Evolutionary conservation across 2,797 vertebrate genomes (phyloP).

Genomic region (Potorous gilbertii): DNA sequence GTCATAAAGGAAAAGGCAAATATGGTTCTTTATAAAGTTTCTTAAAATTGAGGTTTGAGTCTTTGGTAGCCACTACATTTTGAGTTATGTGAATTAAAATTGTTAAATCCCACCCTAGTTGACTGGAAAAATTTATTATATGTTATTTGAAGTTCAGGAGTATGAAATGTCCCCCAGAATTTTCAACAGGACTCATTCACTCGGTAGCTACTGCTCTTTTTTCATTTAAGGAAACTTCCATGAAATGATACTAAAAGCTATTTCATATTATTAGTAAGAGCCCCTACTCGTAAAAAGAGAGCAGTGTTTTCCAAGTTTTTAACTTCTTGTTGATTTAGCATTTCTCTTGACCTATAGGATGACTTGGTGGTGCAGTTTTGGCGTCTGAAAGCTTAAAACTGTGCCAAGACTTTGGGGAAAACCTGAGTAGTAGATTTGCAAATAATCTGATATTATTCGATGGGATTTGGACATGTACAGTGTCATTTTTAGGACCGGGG

Average conservation of each 20-base stretch:
- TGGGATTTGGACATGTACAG: constrained; percentile 12
- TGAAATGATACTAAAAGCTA: constrained; percentile 15
- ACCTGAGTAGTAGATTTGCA: background rate
- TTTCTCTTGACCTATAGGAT: background rate
- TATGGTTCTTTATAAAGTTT: constrained; percentile 43
- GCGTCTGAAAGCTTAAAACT: background rate
- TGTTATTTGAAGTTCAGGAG: constrained; percentile 41
- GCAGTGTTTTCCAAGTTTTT: background rate
- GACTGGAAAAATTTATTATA: constrained; percentile 30
- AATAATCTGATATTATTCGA: background rate
- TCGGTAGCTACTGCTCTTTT: constrained; percentile 3
- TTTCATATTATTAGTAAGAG: background rate
- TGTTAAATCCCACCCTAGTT: constrained; percentile 40
- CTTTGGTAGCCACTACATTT: constrained; percentile 34
- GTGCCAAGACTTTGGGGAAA: background rate
- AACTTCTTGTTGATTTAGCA: background rate
- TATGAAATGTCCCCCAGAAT: constrained; percentile 19
- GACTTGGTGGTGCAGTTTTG: background rate
- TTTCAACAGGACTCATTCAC: constrained; percentile 13
- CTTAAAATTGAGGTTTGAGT: constrained; percentile 35
- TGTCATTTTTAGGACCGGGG: constrained; percentile 42
- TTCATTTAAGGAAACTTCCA: constrained; percentile 31
- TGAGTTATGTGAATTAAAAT: constrained; percentile 11
- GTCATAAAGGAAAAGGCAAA: constrained; percentile 3
- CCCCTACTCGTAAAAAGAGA: background rate